Base-by-base conservation (phyloP, 1,140 invertebrate species). In the Bombus fervidus region DNA sequence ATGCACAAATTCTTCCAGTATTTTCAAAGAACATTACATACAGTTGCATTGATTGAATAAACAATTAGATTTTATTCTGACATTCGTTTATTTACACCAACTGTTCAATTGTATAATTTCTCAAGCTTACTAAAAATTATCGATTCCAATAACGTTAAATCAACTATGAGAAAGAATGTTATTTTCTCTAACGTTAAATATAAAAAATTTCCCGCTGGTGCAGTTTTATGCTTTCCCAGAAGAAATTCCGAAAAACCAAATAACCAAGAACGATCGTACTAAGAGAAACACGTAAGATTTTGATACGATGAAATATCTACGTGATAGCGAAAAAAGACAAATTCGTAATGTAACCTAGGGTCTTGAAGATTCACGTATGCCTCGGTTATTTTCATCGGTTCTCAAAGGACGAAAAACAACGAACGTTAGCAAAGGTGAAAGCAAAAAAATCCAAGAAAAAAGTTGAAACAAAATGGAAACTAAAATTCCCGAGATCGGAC, bases 341-440 rank as follows among this genome's bases (percentile, higher is more conserved):
- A 83, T 83, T 47, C 1, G 28, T 25, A 39, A 31, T 57, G 47
- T 84, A 84, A 84, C 68, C 66, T 84, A 69, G 28, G 28, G 53
- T 57, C 22, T 83, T 76, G 25, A 28, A 64, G 2, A 34, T 62
- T 53, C 18, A 18, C 13, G 47, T 69, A 28, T 22, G 18, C 10
- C 37, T 71, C 43, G 37, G n/a, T 69, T 57, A 31, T 68, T 82
- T 3, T 28, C 22, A 59, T 68, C 10, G 15, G 28, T 81, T 64
- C 37, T 74, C 6, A 57, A 72, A 34, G 64, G 57, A 18, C 22
- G 39, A 57, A 53, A 82, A 75, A 73, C 68, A 74, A 47, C 28
- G 28, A 53, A 34, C 22, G 39, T 59, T 71, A 78, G 37, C 39
- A 28, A n/a, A 59, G 8, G 34, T 22, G 43, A 3, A 41, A 77